phyloP scores from a whole-genome alignment of 2,888 invertebrate species.

The Cephus nigrinus region DNA sequence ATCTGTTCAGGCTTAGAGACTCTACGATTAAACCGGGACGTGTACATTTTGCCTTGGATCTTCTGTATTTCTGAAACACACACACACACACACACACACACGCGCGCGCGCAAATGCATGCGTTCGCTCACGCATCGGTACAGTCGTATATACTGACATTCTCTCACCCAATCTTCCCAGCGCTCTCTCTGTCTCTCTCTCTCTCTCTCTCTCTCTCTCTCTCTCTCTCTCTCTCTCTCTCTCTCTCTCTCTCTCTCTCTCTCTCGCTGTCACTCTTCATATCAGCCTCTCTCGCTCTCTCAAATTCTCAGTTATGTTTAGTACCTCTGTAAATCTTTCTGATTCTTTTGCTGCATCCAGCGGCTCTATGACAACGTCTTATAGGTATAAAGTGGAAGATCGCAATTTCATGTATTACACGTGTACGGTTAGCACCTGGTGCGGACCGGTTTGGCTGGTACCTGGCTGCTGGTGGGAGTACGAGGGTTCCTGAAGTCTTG shows the following conservation, averaged over 20 bases:
- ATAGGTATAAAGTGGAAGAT: neutral
- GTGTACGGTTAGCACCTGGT: slow-evolving; percentile 63
- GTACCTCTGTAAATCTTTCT: neutral
- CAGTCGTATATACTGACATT: neutral
- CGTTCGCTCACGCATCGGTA: neutral
- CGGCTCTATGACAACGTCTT: neutral
- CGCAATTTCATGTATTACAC: slow-evolving; percentile 42
- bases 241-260: neutral
- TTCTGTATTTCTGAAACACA: no score
- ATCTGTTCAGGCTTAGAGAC: neutral
- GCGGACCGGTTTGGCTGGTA: slow-evolving; percentile 55
- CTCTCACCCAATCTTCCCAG: neutral
- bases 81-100: no score
- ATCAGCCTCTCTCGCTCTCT: neutral
- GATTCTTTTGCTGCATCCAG: neutral
- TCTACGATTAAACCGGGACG: slow-evolving; percentile 1
- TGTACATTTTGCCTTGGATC: neutral
- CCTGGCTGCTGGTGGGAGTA: slow-evolving; percentile 58
- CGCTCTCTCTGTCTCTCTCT: neutral
- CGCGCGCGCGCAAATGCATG: neutral
- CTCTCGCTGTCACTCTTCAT: neutral
- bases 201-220: neutral
- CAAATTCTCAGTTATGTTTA: neutral
- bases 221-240: neutral
- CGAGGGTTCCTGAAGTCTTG: slow-evolving; percentile 58